phyloP scores from a whole-genome alignment of 92 coral and sea anemone species.

The Epizoanthus stellaris region DNA sequence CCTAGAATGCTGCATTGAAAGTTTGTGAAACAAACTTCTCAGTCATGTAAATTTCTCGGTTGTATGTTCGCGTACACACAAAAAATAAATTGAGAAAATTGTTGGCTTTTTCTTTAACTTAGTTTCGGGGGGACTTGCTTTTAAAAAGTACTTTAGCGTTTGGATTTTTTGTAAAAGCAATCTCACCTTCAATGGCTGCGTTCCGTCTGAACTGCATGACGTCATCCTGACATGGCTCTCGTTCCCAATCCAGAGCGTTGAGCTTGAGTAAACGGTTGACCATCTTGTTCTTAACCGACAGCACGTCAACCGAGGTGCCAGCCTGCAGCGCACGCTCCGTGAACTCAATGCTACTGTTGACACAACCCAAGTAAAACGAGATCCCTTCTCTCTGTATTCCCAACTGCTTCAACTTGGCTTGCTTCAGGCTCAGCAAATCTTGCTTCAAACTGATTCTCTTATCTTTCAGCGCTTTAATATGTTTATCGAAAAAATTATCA shows the following conservation, averaged over 20 bases:
- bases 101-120: too few relatives aligned
- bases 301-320: background rate
- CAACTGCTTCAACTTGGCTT: background rate
- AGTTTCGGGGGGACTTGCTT: too few relatives aligned
- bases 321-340: conserved; percentile 12
- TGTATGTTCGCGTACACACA: too few relatives aligned
- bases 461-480: background rate
- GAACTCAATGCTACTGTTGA: conserved; percentile 3
- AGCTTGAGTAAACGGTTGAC: conserved; percentile 15
- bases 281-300: conserved; percentile 7
- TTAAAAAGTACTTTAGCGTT: background rate
- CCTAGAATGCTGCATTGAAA: too few relatives aligned
- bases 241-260: conserved; percentile 16
- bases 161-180: background rate
- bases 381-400: conserved; percentile 3
- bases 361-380: background rate
- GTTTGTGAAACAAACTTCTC: too few relatives aligned
- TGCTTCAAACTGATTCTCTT: conserved; percentile 6
- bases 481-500: background rate
- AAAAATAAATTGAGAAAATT: too few relatives aligned
- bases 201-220: conserved; percentile 12
- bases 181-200: background rate
- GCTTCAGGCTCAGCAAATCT: background rate
- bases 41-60: too few relatives aligned
- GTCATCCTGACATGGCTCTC: conserved; percentile 12